Evolutionary conservation across 1,140 invertebrate species (phyloP), one percentile per base, ranked within the genome.

Genomic region (Drosophila ananassae): DNA sequence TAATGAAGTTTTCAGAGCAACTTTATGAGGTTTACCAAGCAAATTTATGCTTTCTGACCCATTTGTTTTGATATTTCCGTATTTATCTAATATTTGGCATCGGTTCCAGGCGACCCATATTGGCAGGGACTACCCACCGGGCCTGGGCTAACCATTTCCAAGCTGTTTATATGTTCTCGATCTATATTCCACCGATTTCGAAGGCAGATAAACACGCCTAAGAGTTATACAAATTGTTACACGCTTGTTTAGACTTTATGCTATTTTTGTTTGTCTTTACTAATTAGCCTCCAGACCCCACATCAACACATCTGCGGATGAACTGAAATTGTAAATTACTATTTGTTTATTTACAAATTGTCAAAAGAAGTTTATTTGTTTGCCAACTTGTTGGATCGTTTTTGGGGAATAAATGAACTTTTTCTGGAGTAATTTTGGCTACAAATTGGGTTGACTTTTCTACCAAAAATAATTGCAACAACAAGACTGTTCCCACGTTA

Each of bases 321-420:
- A 77, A 61, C 52, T 56, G 69, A 59, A 63, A 55, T 52, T 60
- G 81, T 84, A 77, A 74, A 85, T 51, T 52, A 44, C 46, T 54
- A 56, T 58, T 60, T 80, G 78, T 87, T 85, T 85, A 89, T 87
- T 89, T 87, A 89, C 83, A 64, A 73, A 73, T 48, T 82, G 83
- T 76, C 74, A 78, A 75, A 82, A 64, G 56, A 61, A 69, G 51
- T 57, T 73, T 32, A 12, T 13, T 17, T 30, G 5, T 53, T 67
- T 21, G n/a, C 2, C 51, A 71, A 69, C 52, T 73, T 73, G 56
- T 34, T 66, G 61, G 73, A 66, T 28, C 30, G 21, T 17, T 12
- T 39, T 12, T 39, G 47, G 2, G 34, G 8, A 10, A 32, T 0
- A 34, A 61, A 34, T 10, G 32, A 12, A 50, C 34, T 12, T 3